These are phyloP conservation scores for Molothrus aeneus DNA, from an alignment of 2,797 vertebrate genomes.

Conservation along the genomic window DNA sequence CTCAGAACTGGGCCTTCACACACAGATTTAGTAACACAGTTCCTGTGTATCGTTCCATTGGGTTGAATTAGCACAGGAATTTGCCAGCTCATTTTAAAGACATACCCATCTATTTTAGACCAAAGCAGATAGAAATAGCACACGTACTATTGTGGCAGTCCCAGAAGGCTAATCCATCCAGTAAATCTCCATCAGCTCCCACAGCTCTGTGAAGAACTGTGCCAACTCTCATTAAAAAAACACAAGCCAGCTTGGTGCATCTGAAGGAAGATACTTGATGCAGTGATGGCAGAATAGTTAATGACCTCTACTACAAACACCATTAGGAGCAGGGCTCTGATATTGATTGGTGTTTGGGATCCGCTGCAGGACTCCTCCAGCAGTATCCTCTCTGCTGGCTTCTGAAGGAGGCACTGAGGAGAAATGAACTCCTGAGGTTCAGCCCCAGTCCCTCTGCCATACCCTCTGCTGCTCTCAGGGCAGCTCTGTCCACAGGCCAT, in stretches of 20 bases:
- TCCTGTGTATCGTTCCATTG: not conserved
- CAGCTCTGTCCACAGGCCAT: fast-evolving
- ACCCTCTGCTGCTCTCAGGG: not conserved
- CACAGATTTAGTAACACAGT: not conserved
- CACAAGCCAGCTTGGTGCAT: not conserved
- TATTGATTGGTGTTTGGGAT: not conserved
- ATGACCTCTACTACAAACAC: not conserved
- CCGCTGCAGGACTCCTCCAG: not conserved
- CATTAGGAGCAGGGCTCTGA: not conserved
- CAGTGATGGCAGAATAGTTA: not conserved
- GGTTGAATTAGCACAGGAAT: conserved; percentile 15
- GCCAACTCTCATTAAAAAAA: conserved; percentile 50
- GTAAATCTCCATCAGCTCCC: conserved; percentile 17
- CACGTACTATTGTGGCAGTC: conserved; percentile 9
- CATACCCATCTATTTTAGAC: conserved; percentile 9
- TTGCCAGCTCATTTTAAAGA: conserved; percentile 20
- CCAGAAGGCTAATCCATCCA: conserved; percentile 26
- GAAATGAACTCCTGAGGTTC: not conserved
- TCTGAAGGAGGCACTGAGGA: not conserved
- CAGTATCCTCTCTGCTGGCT: not conserved
- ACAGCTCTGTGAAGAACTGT: not conserved
- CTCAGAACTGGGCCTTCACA: not conserved
- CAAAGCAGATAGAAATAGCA: conserved; percentile 34
- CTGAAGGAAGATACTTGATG: conserved; percentile 27
- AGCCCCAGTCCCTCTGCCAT: not conserved